These are phyloP conservation scores for Thamnophis sirtalis DNA, from an alignment of 2,113 vertebrate genomes.

Conservation along the genomic window DNA sequence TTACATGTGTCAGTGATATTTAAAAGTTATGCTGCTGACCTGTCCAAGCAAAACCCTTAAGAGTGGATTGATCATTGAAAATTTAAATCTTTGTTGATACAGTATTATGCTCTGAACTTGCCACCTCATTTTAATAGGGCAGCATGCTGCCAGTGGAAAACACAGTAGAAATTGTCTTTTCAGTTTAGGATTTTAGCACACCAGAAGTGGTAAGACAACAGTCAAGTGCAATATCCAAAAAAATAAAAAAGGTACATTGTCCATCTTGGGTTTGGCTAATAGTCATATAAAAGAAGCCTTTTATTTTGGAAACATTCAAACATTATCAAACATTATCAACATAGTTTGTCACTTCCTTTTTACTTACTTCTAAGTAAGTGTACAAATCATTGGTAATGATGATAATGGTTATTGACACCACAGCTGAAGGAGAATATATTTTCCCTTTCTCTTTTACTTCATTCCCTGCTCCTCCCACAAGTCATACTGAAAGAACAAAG, in stretches of 20 bases:
- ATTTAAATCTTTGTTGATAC: not conserved
- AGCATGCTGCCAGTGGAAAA: not conserved
- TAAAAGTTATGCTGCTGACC: not conserved
- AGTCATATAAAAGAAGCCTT: not conserved
- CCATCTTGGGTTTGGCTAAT: not conserved
- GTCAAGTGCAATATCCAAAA: not conserved
- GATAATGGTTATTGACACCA: slow-evolving; percentile 8
- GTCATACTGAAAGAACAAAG: not conserved
- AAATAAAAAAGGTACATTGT: not conserved
- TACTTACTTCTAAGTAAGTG: not conserved
- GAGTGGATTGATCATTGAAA: slow-evolving; percentile 29
- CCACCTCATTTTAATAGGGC: slow-evolving; percentile 15
- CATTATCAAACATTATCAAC: not conserved
- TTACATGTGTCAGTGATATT: slow-evolving; percentile 32
- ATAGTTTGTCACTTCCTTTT: not conserved
- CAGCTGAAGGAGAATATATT: not conserved
- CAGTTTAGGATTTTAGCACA: not conserved
- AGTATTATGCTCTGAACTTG: slow-evolving; percentile 31
- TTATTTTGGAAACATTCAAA: not conserved
- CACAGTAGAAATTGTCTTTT: not conserved
- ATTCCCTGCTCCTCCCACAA: not conserved
- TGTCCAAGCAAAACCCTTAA: slow-evolving; percentile 5
- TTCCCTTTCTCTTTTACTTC: not conserved
- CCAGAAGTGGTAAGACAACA: not conserved
- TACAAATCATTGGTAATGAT: not conserved